Base-by-base conservation (phyloP, 2,888 invertebrate genomes). In the Ennomos quercinarius region DNA sequence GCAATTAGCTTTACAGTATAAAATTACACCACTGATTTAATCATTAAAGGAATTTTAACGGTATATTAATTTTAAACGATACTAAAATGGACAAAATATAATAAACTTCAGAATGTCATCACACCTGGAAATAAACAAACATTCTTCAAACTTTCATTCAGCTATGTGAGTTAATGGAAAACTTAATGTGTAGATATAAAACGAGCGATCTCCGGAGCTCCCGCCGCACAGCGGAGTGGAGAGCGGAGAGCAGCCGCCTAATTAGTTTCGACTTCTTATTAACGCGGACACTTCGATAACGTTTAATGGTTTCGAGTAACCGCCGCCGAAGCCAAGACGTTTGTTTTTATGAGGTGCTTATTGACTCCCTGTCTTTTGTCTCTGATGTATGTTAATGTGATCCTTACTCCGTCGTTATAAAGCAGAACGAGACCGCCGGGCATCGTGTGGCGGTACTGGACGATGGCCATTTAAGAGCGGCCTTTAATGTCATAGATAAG, bases 401-500 rank as follows among this genome's bases (percentile, higher is more conserved):
- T 57, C 57, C 46, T 35, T 53, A 10, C 1, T 10, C 10, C 8
- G 0, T 8, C 4, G 34, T 12, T 9, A 57, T 42, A 61, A 13
- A 36, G 52, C 10, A 2, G 10, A 9, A 6, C 0, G 10, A 8
- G 36, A 27, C 42, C 13, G 46, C 13, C 38, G 9, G 10, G 11
- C 13, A 36, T 5, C 3, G 9, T 11, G 9, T 9, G 39, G 51
- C 12, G 35, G 35, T 2, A 12, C 35, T 27, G 53, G 41, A 6
- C 44, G 62, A 67, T 69, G 70, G 64, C 66, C 68, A 67, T 72
- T 72, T 77, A 73, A 68, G 70, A 78, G 78, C 73, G 72, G 67
- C 65, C 70, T 76, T 80, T 78, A 74, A 76, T 83, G 82, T 84
- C 67, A 63, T 69, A 73, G 85, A 83, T 86, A 83, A 86, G 86